phyloP scores from a whole-genome alignment of 2,113 vertebrate genomes.

The Stercorarius parasiticus region DNA sequence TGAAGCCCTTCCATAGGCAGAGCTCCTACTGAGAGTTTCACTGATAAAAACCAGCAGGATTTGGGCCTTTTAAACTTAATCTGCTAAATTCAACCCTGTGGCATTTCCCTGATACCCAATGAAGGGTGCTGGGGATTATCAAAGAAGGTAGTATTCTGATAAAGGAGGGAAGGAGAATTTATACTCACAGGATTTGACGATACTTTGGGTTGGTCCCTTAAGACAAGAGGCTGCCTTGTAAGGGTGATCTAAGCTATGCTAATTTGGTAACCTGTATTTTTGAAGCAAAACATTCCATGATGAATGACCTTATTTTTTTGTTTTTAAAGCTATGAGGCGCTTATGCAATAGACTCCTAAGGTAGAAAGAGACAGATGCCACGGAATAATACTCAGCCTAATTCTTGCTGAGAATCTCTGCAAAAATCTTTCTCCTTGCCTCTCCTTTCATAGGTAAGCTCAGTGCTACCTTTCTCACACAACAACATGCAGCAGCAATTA shows the following conservation, averaged over 20 bases:
- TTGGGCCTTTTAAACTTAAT: slow-evolving; percentile 17
- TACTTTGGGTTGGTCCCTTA: slow-evolving; percentile 23
- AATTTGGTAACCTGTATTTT: slow-evolving; percentile 56
- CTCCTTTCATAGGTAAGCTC: not conserved
- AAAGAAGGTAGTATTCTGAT: not conserved
- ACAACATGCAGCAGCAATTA: not conserved
- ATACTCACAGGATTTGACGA: not conserved
- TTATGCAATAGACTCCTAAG: slow-evolving; percentile 63
- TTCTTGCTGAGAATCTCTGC: slow-evolving; percentile 20
- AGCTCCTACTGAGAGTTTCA: not conserved
- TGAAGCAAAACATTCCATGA: slow-evolving; percentile 58
- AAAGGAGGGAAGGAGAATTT: not conserved
- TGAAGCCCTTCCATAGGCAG: not conserved
- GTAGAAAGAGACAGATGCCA: slow-evolving; percentile 43
- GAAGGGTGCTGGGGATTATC: not conserved
- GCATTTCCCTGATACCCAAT: not conserved
- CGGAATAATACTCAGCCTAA: slow-evolving; percentile 51
- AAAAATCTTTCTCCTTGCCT: not conserved
- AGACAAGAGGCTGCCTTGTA: slow-evolving; percentile 21
- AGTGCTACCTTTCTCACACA: not conserved
- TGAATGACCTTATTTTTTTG: slow-evolving; percentile 65
- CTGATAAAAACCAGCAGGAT: not conserved
- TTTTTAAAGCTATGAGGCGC: slow-evolving; percentile 47
- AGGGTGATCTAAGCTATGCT: slow-evolving; percentile 52
- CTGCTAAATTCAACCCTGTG: slow-evolving; percentile 24